Base-by-base conservation (phyloP, 1,140 invertebrate genomes). In the Zaprionus nigranus region DNA sequence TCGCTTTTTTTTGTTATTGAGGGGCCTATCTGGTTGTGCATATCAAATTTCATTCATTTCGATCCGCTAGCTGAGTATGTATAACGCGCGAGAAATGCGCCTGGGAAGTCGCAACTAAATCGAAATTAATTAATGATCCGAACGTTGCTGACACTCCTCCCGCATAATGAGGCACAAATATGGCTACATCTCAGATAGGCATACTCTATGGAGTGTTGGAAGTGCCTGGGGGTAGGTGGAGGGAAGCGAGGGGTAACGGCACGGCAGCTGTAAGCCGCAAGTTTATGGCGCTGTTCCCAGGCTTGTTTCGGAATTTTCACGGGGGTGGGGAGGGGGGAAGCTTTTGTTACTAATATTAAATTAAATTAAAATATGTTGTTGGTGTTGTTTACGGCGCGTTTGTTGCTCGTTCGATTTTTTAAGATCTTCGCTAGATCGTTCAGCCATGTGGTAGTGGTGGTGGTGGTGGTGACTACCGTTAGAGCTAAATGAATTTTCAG, bases 321-420 rank as follows among this genome's bases (percentile, higher is more conserved):
- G n/a, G n/a, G n/a, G n/a, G n/a, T n/a, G n/a, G n/a, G n/a, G n/a
- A 6, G 15, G 40, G 12, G 28, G 59, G 65, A 30, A 56, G 77
- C 85, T 79, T 88, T 88, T 90, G 85, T 90, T 90, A 90, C 90
- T 90, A 85, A 85, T 90, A 90, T 90, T 90, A 90, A 90, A 90
- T 90, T 90, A 85, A 90, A 71, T 75, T 75, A 59, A 75, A 71
- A 90, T 85, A 79, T 90, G 82, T 85, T 76, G 82, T 82, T 82
- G 82, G 56, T 81, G 82, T 63, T 85, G 75, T 82, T 84, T 84
- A 84, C 81, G 73, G 77, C 81, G 46, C 46, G 9, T 51, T 51
- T 51, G 46, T 24, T 51, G 40, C 40, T 46, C 40, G 40, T 46
- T 64, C 70, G 70, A 59, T 82, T 81, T 63, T 59, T 73, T 64